phyloP scores from a whole-genome alignment of 2,888 invertebrate species.

The Villa cingulata region DNA sequence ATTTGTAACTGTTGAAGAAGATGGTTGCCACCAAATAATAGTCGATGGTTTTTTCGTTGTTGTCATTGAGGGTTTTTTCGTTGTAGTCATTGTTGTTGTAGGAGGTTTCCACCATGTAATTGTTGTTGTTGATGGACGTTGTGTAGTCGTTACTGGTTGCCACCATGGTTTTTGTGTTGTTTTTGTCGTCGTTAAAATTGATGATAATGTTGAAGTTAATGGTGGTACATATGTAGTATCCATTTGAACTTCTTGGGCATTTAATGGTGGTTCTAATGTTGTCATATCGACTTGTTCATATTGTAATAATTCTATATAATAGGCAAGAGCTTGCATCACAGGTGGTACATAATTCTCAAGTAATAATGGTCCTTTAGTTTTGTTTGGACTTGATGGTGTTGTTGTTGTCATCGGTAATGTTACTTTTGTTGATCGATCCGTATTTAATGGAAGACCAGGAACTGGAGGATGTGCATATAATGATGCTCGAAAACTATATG shows the following conservation, averaged over 20 bases:
- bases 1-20: constrained; percentile 10
- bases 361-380: constrained; percentile 16
- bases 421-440: background rate
- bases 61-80: constrained; percentile 1
- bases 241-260: constrained; percentile 15
- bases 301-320: constrained; percentile 34
- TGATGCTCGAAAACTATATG: background rate
- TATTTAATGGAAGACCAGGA: constrained; percentile 7
- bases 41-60: constrained; percentile 12
- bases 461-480: constrained; percentile 7
- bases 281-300: constrained; percentile 31
- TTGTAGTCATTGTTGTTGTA: background rate
- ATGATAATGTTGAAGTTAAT: constrained; percentile 5
- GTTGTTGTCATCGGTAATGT: background rate
- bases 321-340: constrained; percentile 35
- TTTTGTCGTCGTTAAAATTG: constrained; percentile 2
- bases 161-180: constrained; percentile 5
- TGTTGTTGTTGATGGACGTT: constrained; percentile 6
- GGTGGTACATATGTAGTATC: constrained; percentile 9
- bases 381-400: background rate
- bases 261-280: constrained; percentile 33
- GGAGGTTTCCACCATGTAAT: background rate
- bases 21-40: constrained; percentile 13
- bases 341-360: constrained; percentile 32
- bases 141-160: background rate